phyloP scores from a whole-genome alignment of 2,888 invertebrate species.

The Volucella bombylans region DNA sequence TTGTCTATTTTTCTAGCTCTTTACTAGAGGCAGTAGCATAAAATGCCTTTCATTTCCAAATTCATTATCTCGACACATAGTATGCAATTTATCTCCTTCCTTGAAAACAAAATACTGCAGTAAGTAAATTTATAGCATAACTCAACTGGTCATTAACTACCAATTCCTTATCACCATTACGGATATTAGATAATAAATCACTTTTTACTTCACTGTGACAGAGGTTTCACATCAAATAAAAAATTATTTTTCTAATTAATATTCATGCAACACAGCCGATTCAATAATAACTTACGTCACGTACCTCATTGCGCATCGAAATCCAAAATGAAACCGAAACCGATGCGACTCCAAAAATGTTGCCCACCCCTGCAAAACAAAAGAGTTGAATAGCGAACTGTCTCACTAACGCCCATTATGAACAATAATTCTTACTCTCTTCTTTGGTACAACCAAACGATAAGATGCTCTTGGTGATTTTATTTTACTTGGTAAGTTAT shows the following conservation, averaged over 20 bases:
- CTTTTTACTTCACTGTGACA: conserved; percentile 36
- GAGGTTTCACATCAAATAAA: conserved; percentile 4
- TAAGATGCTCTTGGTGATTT: conserved; percentile 27
- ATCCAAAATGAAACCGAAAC: neutral
- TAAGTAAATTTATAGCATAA: conserved; percentile 7
- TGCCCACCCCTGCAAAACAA: conserved; percentile 64
- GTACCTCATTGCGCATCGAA: neutral
- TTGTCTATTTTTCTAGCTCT: no score
- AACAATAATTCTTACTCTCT: neutral
- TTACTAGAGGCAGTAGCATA: no score
- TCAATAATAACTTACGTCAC: conserved; percentile 53
- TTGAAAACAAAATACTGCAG: neutral
- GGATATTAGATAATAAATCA: conserved; percentile 53
- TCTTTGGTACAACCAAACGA: conserved; percentile 1
- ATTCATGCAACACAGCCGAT: conserved; percentile 57
- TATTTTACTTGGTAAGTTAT: neutral
- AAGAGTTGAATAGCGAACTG: conserved; percentile 63
- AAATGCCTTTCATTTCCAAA: no score
- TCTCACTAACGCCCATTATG: neutral
- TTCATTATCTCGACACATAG: no score
- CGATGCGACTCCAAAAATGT: conserved; percentile 44
- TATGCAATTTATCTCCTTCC: neutral
- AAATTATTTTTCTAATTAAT: conserved; percentile 52
- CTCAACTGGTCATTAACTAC: conserved; percentile 24
- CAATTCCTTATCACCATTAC: conserved; percentile 4